phyloP scores from a whole-genome alignment of 1,140 invertebrate species.

The Tetragnatha versicolor region DNA sequence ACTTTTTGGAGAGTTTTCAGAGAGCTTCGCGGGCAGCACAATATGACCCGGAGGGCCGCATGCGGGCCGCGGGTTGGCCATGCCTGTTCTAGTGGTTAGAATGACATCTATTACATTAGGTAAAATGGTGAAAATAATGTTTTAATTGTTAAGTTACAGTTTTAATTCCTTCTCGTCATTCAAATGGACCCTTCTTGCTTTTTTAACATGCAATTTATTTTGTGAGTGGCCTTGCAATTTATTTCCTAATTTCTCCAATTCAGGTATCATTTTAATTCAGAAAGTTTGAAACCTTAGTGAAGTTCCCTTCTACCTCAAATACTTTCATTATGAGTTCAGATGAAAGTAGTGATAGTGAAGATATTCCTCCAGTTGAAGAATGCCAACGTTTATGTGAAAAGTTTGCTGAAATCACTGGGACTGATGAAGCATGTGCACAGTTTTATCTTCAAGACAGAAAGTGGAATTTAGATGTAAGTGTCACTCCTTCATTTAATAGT shows the following conservation, averaged over 20 bases:
- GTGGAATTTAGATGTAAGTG: conserved; percentile 67
- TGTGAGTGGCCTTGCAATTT: background rate
- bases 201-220: no score
- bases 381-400: conserved; percentile 65
- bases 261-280: background rate
- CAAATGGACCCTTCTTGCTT: no score
- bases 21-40: no score
- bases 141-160: no score
- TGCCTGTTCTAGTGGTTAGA: no score
- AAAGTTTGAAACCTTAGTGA: background rate
- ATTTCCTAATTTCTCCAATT: background rate
- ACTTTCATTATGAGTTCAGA: conserved; percentile 40
- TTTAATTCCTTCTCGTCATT: no score
- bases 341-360: conserved; percentile 44
- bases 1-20: no score
- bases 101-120: no score
- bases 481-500: no score
- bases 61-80: no score
- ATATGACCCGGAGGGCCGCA: no score
- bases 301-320: background rate
- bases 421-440: conserved; percentile 69
- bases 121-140: no score
- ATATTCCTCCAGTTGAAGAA: conserved; percentile 63
- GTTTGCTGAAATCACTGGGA: conserved; percentile 68
- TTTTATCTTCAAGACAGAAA: conserved; percentile 69